phyloP scores from a whole-genome alignment of 2,113 vertebrate genomes.

The Ardeotis arabs region DNA sequence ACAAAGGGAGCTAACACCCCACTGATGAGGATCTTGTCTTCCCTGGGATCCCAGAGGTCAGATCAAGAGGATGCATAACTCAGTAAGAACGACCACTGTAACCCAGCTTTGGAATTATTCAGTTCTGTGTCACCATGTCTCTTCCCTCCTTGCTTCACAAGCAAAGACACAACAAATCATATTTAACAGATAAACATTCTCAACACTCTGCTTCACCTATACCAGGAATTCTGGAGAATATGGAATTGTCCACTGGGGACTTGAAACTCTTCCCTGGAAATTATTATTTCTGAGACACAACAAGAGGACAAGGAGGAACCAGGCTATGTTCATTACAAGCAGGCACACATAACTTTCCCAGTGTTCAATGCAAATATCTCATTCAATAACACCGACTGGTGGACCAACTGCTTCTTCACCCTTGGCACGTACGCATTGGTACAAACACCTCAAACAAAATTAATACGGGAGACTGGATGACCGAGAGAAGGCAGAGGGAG shows the following conservation, averaged over 20 bases:
- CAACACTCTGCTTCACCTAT: background rate
- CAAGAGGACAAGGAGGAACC: background rate
- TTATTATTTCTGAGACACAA: background rate
- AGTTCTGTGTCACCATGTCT: no score
- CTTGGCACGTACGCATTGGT: rapidly evolving
- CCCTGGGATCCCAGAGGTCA: background rate
- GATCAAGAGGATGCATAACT: background rate
- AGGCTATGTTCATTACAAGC: no score
- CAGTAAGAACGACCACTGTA: background rate
- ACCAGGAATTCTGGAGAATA: background rate
- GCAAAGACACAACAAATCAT: background rate
- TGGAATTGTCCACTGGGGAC: background rate
- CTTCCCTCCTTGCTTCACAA: background rate
- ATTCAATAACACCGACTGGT: rapidly evolving
- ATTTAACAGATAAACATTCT: background rate
- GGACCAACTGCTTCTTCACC: background rate
- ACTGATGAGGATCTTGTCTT: background rate
- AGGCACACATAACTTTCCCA: background rate
- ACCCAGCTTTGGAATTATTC: background rate
- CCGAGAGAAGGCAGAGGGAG: background rate
- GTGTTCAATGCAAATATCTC: no score
- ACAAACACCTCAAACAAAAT: background rate
- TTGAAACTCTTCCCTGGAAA: background rate
- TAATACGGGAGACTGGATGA: background rate
- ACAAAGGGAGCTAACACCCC: background rate